phyloP scores from a whole-genome alignment of 2,113 vertebrate genomes.

The Xiphorhynchus elegans region DNA sequence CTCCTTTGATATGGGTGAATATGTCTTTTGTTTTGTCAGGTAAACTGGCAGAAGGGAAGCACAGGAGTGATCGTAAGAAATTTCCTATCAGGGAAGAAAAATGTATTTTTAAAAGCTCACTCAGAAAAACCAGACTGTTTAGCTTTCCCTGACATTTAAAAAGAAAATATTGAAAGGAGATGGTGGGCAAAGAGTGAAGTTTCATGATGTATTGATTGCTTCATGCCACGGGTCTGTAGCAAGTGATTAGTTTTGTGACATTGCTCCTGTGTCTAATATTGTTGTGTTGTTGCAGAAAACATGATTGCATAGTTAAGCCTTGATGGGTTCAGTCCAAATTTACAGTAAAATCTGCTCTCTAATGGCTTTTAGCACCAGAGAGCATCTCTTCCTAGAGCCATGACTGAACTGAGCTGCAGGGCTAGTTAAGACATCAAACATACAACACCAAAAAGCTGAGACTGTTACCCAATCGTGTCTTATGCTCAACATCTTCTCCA shows the following conservation, averaged over 20 bases:
- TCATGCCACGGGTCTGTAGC: not conserved
- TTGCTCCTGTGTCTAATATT: not conserved
- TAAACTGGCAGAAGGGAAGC: not conserved
- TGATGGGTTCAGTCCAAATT: not conserved
- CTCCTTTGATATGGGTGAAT: not conserved
- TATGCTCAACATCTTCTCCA: not conserved
- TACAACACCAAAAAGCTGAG: not conserved
- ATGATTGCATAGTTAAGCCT: not conserved
- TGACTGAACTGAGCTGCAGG: not conserved
- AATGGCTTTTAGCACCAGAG: not conserved
- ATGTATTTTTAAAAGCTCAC: not conserved
- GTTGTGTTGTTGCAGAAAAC: not conserved
- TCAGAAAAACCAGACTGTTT: not conserved
- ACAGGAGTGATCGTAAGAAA: not conserved
- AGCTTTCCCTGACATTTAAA: not conserved
- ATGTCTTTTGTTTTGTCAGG: not conserved
- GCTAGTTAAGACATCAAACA: not conserved
- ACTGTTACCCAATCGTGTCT: not conserved
- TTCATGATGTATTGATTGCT: not conserved
- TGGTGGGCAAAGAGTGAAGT: not conserved
- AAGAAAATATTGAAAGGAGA: not conserved
- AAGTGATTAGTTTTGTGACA: not conserved
- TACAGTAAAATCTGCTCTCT: not conserved
- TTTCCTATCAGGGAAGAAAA: not conserved
- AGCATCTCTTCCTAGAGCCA: not conserved